phyloP scores from a whole-genome alignment of 2,113 vertebrate species.

The Spilogale gracilis region DNA sequence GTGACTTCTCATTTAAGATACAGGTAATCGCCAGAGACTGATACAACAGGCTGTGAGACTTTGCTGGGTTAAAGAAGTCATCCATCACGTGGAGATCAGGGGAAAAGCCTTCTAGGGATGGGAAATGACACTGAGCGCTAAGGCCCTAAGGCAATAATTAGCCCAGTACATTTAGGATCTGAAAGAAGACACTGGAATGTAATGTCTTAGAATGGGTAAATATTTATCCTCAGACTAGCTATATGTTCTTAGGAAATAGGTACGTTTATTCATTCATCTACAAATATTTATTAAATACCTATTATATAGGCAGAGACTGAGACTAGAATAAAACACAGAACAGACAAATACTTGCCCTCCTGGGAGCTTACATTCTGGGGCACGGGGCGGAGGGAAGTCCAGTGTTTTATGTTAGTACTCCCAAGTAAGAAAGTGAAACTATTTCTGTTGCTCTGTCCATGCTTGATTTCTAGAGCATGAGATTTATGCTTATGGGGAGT shows the following conservation, averaged over 20 bases:
- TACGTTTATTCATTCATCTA: background rate
- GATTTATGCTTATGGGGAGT: background rate
- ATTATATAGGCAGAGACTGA: background rate
- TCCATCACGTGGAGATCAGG: background rate
- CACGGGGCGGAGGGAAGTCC: background rate
- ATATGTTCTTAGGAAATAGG: conserved; percentile 39
- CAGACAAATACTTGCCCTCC: background rate
- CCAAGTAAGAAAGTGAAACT: conserved; percentile 55
- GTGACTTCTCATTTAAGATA: background rate
- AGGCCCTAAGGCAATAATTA: background rate
- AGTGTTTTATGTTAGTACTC: background rate
- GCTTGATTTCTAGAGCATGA: background rate
- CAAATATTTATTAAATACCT: conserved; percentile 35
- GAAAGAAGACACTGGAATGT: conserved; percentile 8
- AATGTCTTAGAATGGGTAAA: background rate
- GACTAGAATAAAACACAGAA: background rate
- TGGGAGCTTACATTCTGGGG: background rate
- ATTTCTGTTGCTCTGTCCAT: background rate
- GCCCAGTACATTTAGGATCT: background rate
- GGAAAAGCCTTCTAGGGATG: background rate
- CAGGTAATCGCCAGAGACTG: background rate
- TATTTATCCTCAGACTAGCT: background rate
- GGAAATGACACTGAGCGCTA: background rate
- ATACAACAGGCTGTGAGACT: background rate
- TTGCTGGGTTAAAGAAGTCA: background rate